Evolutionary conservation across 2,797 vertebrate species (phyloP), one percentile per base, ranked within the genome.

Genomic region (Adrianichthys oophorus): DNA sequence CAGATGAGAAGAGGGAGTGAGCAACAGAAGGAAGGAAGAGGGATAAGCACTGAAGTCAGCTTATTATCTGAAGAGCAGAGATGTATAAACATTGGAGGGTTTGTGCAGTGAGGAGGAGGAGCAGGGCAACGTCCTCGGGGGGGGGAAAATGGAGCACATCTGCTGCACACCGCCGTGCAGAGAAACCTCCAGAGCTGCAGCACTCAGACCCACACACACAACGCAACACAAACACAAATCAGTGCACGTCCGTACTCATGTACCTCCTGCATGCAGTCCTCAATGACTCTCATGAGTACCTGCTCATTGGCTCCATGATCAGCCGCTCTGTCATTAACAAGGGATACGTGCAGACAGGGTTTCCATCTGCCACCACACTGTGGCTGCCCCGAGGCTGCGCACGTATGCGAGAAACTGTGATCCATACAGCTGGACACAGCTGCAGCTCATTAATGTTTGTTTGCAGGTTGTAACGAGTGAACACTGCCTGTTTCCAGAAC

Each of bases 91-190:
- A 87, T 77, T 62, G 70, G 74, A 83, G 82, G 74, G 72, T 70
- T 65, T 70, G 72, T 69, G 65, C 19, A 63, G 78, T 80, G 86
- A 84, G 74, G 48, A 70, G 53, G 77, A 24, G 48, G 66, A 56
- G 72, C 59, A 55, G 41, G 65, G 41, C 17, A 45, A 52, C 59
- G 41, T 83, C 85, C 90, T 84, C 85, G 12, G 75, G 82, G 85
- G 85, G 87, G 82, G 85, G 85, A 82, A 70, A 72, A 51, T 55
- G 46, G 80, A 84, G 78, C 84, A 92, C 91, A 92, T 90, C 90
- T 92, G 90, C 81, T 88, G 77, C 71, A 85, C 85, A 81, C 79
- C 74, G 80, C 68, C 76, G 41, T 74, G 76, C 68, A 74, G 71
- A 19, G 75, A 83, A 75, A 68, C 65, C 60, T 76, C 65, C 61